These are phyloP conservation scores for Achroia grisella DNA, from an alignment of 1,140 invertebrate genomes.

Conservation along the genomic window DNA sequence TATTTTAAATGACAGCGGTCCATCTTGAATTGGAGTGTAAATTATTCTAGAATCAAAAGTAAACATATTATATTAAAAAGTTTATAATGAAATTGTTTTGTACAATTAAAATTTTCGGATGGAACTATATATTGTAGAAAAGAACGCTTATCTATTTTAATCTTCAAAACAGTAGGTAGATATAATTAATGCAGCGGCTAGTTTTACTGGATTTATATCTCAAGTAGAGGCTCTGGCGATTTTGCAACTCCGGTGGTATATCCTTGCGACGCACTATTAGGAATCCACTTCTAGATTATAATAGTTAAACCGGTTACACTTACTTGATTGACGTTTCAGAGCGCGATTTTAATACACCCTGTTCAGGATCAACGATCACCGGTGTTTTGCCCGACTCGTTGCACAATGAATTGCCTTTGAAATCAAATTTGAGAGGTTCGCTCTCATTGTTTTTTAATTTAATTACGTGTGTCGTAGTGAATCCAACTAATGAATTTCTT, in stretches of 20 bases:
- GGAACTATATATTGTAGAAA: too few relatives aligned
- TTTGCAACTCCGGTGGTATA: too few relatives aligned
- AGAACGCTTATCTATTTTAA: too few relatives aligned
- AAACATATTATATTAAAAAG: not conserved
- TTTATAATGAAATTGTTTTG: too few relatives aligned
- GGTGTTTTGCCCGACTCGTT: constrained; percentile 56
- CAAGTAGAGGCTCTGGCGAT: too few relatives aligned
- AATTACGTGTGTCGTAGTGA: constrained; percentile 37
- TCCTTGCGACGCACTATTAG: too few relatives aligned
- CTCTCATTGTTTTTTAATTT: constrained; percentile 51
- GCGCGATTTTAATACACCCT: constrained; percentile 41
- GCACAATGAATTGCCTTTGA: constrained; percentile 59
- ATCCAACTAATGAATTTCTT: constrained; percentile 54
- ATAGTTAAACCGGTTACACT: constrained; percentile 12
- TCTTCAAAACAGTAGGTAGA: too few relatives aligned
- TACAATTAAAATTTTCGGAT: too few relatives aligned
- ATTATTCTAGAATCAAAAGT: constrained; percentile 36
- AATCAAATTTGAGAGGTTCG: constrained; percentile 49
- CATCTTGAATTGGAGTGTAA: constrained; percentile 57
- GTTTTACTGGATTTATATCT: too few relatives aligned
- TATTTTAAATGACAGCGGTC: constrained; percentile 59
- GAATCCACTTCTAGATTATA: too few relatives aligned
- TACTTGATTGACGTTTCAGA: constrained; percentile 55
- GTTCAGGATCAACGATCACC: constrained; percentile 44
- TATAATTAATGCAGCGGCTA: too few relatives aligned